These are phyloP conservation scores for Pipra filicauda DNA, from an alignment of 2,113 vertebrate species.

Conservation along the genomic window DNA sequence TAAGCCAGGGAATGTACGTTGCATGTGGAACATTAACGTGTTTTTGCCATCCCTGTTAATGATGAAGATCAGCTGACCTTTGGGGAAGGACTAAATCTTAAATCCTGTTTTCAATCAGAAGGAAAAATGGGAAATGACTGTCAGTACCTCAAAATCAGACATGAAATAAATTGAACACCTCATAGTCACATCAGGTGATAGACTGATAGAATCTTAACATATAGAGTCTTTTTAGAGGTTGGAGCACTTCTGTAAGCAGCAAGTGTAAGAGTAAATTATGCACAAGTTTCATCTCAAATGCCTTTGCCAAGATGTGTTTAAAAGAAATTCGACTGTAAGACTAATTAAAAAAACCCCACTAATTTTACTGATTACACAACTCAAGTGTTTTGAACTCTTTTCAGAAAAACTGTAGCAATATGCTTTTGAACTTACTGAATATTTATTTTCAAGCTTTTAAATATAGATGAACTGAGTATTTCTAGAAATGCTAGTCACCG, in stretches of 20 bases:
- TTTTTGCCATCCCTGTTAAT: background rate
- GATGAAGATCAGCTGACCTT: fast-evolving
- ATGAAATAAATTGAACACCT: background rate
- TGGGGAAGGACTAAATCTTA: background rate
- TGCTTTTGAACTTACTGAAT: background rate
- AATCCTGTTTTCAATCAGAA: background rate
- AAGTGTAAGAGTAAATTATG: background rate
- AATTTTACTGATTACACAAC: background rate
- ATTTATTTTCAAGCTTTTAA: background rate
- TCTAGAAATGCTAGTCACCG: background rate
- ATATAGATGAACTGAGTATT: background rate
- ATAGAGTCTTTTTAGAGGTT: background rate
- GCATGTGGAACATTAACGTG: background rate
- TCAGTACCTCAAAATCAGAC: background rate
- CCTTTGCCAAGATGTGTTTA: background rate
- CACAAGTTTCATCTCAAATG: background rate
- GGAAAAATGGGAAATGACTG: background rate
- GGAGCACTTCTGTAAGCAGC: background rate
- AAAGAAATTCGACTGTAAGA: background rate
- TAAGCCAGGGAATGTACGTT: background rate
- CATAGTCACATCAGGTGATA: background rate
- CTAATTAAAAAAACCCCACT: background rate
- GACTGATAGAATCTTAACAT: background rate
- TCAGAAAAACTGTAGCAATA: background rate
- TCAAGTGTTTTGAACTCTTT: background rate